Evolutionary conservation across 2,888 invertebrate genomes (phyloP).

Genomic region (Ptychoptera contaminata): DNA sequence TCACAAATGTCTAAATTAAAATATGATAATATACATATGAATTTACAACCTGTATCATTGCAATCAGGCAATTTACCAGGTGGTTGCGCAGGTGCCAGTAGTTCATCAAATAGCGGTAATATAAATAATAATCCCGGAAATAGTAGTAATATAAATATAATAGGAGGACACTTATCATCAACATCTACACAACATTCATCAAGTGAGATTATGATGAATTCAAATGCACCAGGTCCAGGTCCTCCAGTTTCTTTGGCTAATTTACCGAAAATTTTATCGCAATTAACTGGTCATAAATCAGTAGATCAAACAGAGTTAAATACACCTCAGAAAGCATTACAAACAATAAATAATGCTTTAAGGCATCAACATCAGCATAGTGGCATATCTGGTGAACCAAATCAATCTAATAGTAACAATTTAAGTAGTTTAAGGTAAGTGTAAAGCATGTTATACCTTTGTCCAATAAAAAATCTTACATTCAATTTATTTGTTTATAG

Average conservation of each 20-base stretch:
- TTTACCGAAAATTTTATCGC: constrained; percentile 35
- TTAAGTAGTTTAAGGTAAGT: constrained; percentile 21
- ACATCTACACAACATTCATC: constrained; percentile 7
- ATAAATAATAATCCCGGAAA: not conserved
- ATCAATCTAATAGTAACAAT: not conserved
- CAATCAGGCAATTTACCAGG: too few relatives aligned
- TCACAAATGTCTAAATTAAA: constrained; percentile 8
- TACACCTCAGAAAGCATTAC: constrained; percentile 35
- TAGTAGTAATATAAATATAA: constrained; percentile 7
- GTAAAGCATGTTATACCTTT: too few relatives aligned
- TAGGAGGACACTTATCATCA: constrained; percentile 10
- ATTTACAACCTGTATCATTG: too few relatives aligned
- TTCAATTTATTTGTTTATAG: constrained; percentile 12
- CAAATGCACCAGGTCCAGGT: constrained; percentile 26
- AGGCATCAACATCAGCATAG: constrained; percentile 11
- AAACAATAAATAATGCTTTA: constrained; percentile 35
- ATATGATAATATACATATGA: too few relatives aligned
- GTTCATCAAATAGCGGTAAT: too few relatives aligned
- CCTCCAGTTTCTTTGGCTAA: constrained; percentile 32
- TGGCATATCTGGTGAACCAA: constrained; percentile 3
- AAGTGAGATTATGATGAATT: constrained; percentile 17
- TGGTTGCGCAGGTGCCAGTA: too few relatives aligned
- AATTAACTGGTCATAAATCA: constrained; percentile 29
- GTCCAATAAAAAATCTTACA: not conserved
- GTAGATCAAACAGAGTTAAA: constrained; percentile 34